Evolutionary conservation across 2,888 invertebrate genomes (phyloP).

Genomic region (Laothoe populi): DNA sequence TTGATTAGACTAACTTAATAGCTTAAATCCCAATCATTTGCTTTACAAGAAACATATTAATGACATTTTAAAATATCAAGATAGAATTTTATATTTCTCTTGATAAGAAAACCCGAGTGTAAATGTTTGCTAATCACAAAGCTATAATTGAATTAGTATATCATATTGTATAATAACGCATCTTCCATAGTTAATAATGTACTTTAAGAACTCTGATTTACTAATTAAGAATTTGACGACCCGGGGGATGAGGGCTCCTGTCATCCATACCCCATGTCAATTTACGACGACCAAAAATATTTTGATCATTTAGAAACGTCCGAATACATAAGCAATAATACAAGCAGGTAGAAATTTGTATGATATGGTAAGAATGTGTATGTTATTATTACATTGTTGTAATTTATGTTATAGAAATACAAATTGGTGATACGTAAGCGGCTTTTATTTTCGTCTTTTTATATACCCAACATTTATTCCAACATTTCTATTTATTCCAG

Average conservation of each 20-base stretch:
- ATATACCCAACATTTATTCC: neutral
- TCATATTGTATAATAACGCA: slow-evolving; percentile 1
- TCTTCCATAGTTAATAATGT: slow-evolving; percentile 18
- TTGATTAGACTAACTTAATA: no score
- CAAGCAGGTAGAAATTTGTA: slow-evolving; percentile 14
- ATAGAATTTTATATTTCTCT: no score
- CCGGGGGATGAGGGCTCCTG: neutral
- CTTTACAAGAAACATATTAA: no score
- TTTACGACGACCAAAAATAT: slow-evolving; percentile 9
- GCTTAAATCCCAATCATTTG: no score
- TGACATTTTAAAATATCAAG: no score
- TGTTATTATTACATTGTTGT: slow-evolving; percentile 26
- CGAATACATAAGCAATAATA: slow-evolving; percentile 17
- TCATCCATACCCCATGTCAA: slow-evolving; percentile 6
- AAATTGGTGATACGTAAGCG: slow-evolving; percentile 56
- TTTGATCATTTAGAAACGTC: slow-evolving; percentile 16
- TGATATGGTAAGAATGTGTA: slow-evolving; percentile 13
- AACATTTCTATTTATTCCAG: neutral
- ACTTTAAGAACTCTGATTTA: slow-evolving; percentile 6
- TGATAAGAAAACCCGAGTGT: neutral
- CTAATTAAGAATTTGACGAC: neutral
- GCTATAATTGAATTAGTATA: neutral
- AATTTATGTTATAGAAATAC: slow-evolving; percentile 47
- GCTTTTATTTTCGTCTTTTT: slow-evolving; percentile 29
- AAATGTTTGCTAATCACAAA: slow-evolving; percentile 3